Base-by-base conservation (phyloP, 1,140 invertebrate genomes). In the Drosophila burlai region DNA sequence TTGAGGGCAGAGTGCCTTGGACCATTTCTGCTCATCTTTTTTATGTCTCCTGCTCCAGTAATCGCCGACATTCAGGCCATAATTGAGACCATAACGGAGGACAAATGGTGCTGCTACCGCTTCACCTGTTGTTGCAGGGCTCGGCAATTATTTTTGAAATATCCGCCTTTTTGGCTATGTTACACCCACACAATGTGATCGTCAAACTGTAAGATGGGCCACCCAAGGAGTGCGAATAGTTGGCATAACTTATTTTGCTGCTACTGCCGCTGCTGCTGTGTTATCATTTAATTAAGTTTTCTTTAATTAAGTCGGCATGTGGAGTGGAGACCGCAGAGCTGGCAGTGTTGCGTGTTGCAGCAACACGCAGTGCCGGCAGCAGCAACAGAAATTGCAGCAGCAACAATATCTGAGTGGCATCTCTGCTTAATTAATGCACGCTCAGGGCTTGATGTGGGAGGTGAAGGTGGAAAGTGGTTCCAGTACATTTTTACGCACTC, bases 281-380 rank as follows among this genome's bases (percentile, higher is more conserved):
- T 80, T 90, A 90, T 85, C 86, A 85, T 89, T 89, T 91, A 90
- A 89, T 89, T 89, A 90, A 90, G 81, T 85, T 89, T 90, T 89
- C 84, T 84, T 89, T 84, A 89, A 89, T 89, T 89, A 89, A 82
- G 85, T 81, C 63, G 71, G 87, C 81, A 76, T 75, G 77, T 72
- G 77, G 52, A 72, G 77, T 43, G 45, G 55, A 74, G 46, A 74
- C 71, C 79, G 34, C 50, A 72, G 58, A 67, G 75, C 72, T 72
- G 59, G 52, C 34, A 60, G 73, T 61, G 42, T 66, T 63, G 60
- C 81, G 80, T 82, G 83, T 72, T 86, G 79, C 74, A 50, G 75
- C 68, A 85, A 77, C 71, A 84, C 55, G 69, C 54, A 73, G 43
- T 49, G 74, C 63, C 63, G 47, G 36, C 42, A 76, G 58, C 45